phyloP scores from a whole-genome alignment of 2,888 invertebrate genomes.

The Trachelus iudaicus region DNA sequence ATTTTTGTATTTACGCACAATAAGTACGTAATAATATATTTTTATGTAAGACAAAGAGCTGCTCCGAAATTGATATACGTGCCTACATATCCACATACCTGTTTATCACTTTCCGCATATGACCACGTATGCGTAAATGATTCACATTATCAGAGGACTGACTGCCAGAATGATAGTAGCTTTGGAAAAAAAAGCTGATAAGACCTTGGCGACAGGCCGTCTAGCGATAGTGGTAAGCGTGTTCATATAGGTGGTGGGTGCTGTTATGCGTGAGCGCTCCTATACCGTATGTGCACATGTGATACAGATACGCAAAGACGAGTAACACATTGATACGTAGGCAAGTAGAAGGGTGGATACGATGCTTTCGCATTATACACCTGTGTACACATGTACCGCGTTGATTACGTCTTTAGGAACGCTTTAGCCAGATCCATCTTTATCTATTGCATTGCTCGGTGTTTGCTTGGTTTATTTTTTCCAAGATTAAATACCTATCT shows the following conservation, averaged over 20 bases:
- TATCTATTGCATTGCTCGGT: background rate
- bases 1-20: background rate
- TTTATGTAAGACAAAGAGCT: background rate
- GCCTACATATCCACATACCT: background rate
- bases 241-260: background rate
- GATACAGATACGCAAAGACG: slow-evolving; percentile 2
- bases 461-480: background rate
- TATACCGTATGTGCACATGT: slow-evolving; percentile 18
- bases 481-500: slow-evolving; percentile 5
- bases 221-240: slow-evolving; percentile 40
- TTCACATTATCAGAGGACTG: slow-evolving; percentile 47
- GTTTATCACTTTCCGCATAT: slow-evolving; percentile 13
- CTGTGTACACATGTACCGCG: slow-evolving; percentile 15
- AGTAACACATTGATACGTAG: slow-evolving; percentile 7
- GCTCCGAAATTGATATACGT: background rate
- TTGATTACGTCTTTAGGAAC: slow-evolving; percentile 3
- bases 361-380: slow-evolving; percentile 10
- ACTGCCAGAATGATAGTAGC: slow-evolving; percentile 31
- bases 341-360: slow-evolving; percentile 9
- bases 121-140: slow-evolving; percentile 40
- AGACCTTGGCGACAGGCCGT: slow-evolving; percentile 57
- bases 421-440: background rate
- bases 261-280: background rate
- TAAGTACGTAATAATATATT: background rate
- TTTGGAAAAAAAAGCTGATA: slow-evolving; percentile 37